Base-by-base conservation (phyloP, 2,888 invertebrate genomes). In the Alitta virens region DNA sequence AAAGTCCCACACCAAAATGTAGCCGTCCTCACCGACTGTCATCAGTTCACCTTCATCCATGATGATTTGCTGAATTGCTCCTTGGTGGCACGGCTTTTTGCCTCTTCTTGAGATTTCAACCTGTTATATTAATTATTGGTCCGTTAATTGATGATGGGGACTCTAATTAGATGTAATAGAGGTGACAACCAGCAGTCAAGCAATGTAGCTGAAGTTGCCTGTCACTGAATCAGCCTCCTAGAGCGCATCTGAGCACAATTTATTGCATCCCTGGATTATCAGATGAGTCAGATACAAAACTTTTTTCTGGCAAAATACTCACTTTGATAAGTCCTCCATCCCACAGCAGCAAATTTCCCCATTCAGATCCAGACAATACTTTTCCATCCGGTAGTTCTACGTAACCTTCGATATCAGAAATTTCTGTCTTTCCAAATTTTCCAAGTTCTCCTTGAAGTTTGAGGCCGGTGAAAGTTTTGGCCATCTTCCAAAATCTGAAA, bases 321-420 rank as follows among this genome's bases (percentile, higher is more conserved):
- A 92, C 83, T 80, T 92, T 92, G 14, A 95, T 94, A 0, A 92
- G 84, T 0, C 91, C 92, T 52, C 88, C 92, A 74, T 94, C 92
- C 95, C 95, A 95, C 0, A 95, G 85, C 46, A 95, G 83, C 76
- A 95, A 88, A 79, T 94, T 94, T 0, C 95, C 95, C 93, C 93
- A 94, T 73, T 90, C 89, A 72, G 90, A 90, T 0, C 94, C 92
- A 0, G 94, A 92, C 43, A 94, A 83, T 87, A 89, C 91, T 85
- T 93, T 94, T 80, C 92, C 93, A 81, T 94, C 92, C 0, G 92
- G 89, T 87, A 95, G 88, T 64, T 91, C 90, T 74, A 89, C 89
- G 60, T 91, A 88, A 1, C 92, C 91, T 57, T 90, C 85, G 16
- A 94, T 91, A 77, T 94, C 93, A 46, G 92, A 91, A 70, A 93